Percentiles rank a stretch among this genome's conserved stretches.
phyloP scores from a whole-genome alignment of 2,797 vertebrate species.

The Crypturellus tataupa region DNA sequence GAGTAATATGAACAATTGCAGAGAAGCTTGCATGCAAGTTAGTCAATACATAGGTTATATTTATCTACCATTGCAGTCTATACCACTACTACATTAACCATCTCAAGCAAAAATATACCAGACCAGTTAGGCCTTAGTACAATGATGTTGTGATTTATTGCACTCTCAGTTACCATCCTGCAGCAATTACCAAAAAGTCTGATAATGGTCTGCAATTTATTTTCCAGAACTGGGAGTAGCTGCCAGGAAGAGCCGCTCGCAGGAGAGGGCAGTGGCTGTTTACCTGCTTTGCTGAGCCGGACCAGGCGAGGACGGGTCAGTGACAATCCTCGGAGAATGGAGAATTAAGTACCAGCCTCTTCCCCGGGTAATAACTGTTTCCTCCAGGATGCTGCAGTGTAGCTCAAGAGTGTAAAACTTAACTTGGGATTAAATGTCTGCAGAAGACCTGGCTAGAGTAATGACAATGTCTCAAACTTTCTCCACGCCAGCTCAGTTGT shows the following conservation, averaged over 20 bases:
- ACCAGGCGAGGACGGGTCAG: neutral
- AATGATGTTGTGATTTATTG: slow-evolving; percentile 69
- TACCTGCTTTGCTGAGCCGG: neutral
- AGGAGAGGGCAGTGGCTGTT: slow-evolving; percentile 6
- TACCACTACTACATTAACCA: slow-evolving; percentile 1
- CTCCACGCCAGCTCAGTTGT: neutral
- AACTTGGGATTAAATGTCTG: neutral
- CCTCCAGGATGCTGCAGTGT: neutral
- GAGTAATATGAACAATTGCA: neutral
- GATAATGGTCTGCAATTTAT: slow-evolving; percentile 72
- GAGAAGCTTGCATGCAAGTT: neutral
- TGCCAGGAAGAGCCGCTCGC: neutral
- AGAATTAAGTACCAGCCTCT: neutral
- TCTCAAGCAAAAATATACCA: slow-evolving; percentile 43
- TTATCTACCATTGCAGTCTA: neutral
- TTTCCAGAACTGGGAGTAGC: slow-evolving; percentile 43
- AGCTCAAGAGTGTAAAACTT: neutral
- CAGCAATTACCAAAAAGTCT: slow-evolving; percentile 68
- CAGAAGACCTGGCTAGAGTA: neutral
- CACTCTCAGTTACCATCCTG: slow-evolving; percentile 30
- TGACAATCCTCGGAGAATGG: neutral
- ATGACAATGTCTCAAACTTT: neutral
- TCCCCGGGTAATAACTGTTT: neutral
- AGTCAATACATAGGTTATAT: neutral
- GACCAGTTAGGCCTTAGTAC: slow-evolving; percentile 35